phyloP scores from a whole-genome alignment of 2,888 invertebrate genomes.

The Cryptocephalus moraei region DNA sequence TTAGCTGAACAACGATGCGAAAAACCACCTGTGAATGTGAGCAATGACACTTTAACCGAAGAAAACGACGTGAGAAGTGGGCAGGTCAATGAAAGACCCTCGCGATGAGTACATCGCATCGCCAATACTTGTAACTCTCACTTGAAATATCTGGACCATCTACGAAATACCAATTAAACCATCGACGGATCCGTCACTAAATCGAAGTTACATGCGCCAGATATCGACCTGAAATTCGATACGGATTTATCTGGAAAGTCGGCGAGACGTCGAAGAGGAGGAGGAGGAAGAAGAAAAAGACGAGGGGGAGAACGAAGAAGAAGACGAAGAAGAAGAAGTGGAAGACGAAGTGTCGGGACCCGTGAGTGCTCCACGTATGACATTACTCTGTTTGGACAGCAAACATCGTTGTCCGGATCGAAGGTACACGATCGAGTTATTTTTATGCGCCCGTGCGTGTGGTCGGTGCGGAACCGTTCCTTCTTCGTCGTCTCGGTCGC shows the following conservation, averaged over 20 bases:
- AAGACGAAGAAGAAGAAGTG: constrained; percentile 6
- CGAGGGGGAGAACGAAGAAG: constrained; percentile 5
- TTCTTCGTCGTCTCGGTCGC: constrained; percentile 14
- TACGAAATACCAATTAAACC: no score
- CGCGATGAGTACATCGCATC: no score
- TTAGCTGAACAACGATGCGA: no score
- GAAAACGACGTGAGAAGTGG: no score
- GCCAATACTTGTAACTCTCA: no score
- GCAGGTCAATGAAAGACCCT: no score
- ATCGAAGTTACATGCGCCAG: no score
- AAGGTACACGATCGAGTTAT: constrained; percentile 25
- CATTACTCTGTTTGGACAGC: constrained; percentile 31
- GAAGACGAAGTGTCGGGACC: constrained; percentile 4
- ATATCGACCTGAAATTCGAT: constrained; percentile 19
- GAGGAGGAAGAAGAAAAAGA: no score
- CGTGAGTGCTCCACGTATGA: constrained; percentile 21
- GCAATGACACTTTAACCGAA: no score
- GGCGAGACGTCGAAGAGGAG: constrained; percentile 3
- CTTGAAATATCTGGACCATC: no score
- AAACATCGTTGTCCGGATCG: constrained; percentile 28
- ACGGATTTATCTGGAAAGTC: constrained; percentile 19
- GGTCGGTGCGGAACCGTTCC: constrained; percentile 19
- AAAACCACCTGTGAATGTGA: no score
- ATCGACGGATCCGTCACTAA: no score
- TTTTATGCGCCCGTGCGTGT: constrained; percentile 28